Evolutionary conservation across 2,797 vertebrate genomes (phyloP), one percentile per base, ranked within the genome.

Genomic region (Rhinogobio ventralis): DNA sequence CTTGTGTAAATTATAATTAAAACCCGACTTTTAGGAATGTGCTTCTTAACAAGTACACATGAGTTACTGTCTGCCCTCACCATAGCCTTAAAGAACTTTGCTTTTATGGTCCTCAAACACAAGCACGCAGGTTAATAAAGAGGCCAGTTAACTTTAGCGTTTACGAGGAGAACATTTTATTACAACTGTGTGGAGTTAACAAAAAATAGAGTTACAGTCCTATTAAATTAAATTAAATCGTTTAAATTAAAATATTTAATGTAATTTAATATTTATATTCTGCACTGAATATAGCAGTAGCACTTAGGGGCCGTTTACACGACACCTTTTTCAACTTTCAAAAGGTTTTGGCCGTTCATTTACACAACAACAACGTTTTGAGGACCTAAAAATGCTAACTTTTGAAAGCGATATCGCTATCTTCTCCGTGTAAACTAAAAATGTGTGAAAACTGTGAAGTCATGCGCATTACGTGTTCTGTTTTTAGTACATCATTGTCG

Each of bases 71-170:
- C 7, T 69, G 49, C 57, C 57, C 60, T 85, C 67, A 67, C 39
- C 45, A 86, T 80, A 64, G 57, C 83, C n/a, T 45, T 64, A 33
- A 79, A 69, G 53, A 20, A 66, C 69, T 76, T 49, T 23, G 36
- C 51, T 39, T 83, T 81, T 85, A 86, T 75, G 51, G 49, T 64
- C 67, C 76, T 81, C 45, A 49, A 68, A 62, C 69, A 60, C 15
- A 83, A 55, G 55, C 46, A 69, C 1, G 62, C 14, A 57, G 67
- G 81, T 64, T 68, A 71, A 79, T 60, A 84, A 86, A 28, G 36
- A 62, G 19, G 19, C 15, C 67, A 64, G 57, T 71, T 66, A 30
- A 87, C 73, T 72, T 83, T 53, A 76, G 55, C 33, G 53, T 85
- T 82, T 82, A 87, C 36, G 36, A 72, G n/a, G 36, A 68, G 60